These are phyloP conservation scores for Tragulus kanchil DNA, from an alignment of 2,113 vertebrate species.

Conservation along the genomic window DNA sequence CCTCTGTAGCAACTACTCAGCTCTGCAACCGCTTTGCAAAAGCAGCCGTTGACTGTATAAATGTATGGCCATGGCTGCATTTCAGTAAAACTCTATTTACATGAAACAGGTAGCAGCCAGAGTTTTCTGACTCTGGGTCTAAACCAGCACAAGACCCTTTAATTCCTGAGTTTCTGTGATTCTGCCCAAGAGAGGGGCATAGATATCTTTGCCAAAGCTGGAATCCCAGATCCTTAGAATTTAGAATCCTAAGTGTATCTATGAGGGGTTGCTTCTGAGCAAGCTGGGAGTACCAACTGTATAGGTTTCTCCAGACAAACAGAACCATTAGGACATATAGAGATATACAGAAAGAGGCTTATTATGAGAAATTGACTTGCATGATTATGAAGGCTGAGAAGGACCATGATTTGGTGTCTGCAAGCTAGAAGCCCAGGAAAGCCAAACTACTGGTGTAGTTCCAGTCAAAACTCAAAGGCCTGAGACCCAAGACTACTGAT, in stretches of 20 bases:
- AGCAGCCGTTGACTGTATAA: background rate
- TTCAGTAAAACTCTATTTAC: background rate
- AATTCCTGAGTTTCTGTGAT: background rate
- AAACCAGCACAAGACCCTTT: background rate
- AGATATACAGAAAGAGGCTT: background rate
- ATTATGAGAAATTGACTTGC: background rate
- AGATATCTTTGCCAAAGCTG: background rate
- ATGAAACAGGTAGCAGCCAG: background rate
- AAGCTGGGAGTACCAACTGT: background rate
- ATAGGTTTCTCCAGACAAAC: background rate
- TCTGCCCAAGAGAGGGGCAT: background rate
- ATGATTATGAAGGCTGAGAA: background rate
- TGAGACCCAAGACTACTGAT: background rate
- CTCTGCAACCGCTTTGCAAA: background rate
- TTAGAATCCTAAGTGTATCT: background rate
- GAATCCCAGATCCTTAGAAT: background rate
- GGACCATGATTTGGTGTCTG: background rate
- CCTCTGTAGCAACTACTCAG: background rate
- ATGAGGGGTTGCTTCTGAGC: background rate
- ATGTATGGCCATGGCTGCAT: background rate
- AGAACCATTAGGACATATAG: background rate
- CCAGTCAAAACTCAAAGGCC: background rate
- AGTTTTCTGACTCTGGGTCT: background rate
- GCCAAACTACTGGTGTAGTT: background rate
- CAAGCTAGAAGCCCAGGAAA: background rate